Evolutionary conservation across 2,888 invertebrate species (phyloP), one percentile per base, ranked within the genome.

Genomic region (Andricus curvator): DNA sequence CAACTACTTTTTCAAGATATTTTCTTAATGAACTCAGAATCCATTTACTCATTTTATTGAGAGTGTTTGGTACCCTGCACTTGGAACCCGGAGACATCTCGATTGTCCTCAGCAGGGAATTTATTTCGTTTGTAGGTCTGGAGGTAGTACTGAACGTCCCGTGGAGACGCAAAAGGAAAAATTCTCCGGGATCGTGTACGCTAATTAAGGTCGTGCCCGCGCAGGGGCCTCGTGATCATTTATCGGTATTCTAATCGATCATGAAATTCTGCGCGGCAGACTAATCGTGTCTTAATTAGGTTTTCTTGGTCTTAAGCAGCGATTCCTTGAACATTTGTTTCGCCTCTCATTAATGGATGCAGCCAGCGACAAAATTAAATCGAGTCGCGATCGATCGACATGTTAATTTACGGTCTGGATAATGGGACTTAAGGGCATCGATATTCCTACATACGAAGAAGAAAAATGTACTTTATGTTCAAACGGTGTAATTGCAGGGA

Each of bases 221-320:
- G 87, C 88, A 83, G 82, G 82, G 82, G 78, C 77, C 80, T 56
- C 74, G 78, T 80, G 88, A 89, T 89, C 87, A 85, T 87, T 90
- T 90, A 91, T 91, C 89, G 86, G 80, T 79, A 82, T 85, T 87
- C 85, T 90, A 90, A 91, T 91, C 90, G 90, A 90, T 90, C 89
- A 89, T 89, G 90, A 89, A 88, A 86, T 87, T 88, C 86, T 87
- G 86, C 86, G 84, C 85, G 87, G 84, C 85, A 88, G 87, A 88
- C 88, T 90, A 91, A 91, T 90, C 89, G 88, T 88, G 89, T 90
- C 90, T 91, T 91, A 90, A 90, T 91, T 90, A 89, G 89, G 88
- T 90, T 90, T 87, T 86, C 87, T 74, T 74, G 74, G 74, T 74
- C 74, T 74, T 74, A 74, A 74, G 74, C 74, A 74, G 74, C 74